These are phyloP conservation scores for Creontiades dilutus DNA, from an alignment of 2,888 invertebrate genomes.

Conservation along the genomic window DNA sequence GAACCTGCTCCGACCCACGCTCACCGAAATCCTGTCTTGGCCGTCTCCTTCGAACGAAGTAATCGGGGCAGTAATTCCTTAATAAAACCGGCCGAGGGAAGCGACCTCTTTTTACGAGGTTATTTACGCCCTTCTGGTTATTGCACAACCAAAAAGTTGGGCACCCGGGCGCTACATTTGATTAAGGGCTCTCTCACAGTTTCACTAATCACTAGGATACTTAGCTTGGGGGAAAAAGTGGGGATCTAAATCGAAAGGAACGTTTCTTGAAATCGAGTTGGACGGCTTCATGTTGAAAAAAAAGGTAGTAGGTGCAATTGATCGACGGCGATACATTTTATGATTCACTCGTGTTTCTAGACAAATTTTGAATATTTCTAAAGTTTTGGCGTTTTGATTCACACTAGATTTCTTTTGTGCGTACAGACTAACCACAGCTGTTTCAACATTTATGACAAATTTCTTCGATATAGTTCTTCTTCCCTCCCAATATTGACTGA, in stretches of 20 bases:
- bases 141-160: constrained; percentile 39
- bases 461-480: too few relatives aligned
- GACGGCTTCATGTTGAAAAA: neutral
- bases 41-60: constrained; percentile 34
- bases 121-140: constrained; percentile 24
- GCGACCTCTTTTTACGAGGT: constrained; percentile 52
- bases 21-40: neutral
- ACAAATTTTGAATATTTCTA: too few relatives aligned
- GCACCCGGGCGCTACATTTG: neutral
- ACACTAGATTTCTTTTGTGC: too few relatives aligned
- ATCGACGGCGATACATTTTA: too few relatives aligned
- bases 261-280: neutral
- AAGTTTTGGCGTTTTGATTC: too few relatives aligned
- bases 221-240: neutral
- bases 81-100: constrained; percentile 42
- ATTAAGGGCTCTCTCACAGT: neutral
- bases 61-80: constrained; percentile 30
- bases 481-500: too few relatives aligned
- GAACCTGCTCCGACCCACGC: neutral
- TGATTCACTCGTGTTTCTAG: too few relatives aligned
- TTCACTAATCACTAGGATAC: neutral
- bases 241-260: neutral
- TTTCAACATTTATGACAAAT: too few relatives aligned
- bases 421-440: too few relatives aligned
- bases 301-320: neutral